Evolutionary conservation across 2,113 vertebrate species (phyloP).

Genomic region (Xenopus tropicalis): UCB_Xtro_10.0 CM004443.2:37095001-37095500

Average conservation of each 20-base stretch:
- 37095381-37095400: constrained; percentile 84
- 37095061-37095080: too few relatives aligned
- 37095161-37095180: constrained; percentile 91
- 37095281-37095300: too few relatives aligned
- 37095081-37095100: constrained; percentile 51
- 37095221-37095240: too few relatives aligned
- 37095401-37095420: constrained; percentile 90
- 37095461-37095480: constrained; percentile 98
- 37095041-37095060: too few relatives aligned
- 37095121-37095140: constrained; percentile 97
- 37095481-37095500: constrained; percentile 90
- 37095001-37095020: too few relatives aligned
- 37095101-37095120: constrained; percentile 74
- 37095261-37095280: too few relatives aligned
- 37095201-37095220: accelerated
- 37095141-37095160: constrained; percentile 97
- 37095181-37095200: constrained; percentile 88
- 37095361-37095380: constrained; percentile 84
- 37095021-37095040: too few relatives aligned
- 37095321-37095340: not conserved
- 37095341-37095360: constrained; percentile 69
- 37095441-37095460: constrained; percentile 97
- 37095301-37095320: too few relatives aligned
- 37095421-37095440: constrained; percentile 97
- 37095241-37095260: too few relatives aligned